These are phyloP conservation scores for Leptinotarsa peninsularis DNA, from an alignment of 2,888 invertebrate genomes.

Conservation along the genomic window DNA sequence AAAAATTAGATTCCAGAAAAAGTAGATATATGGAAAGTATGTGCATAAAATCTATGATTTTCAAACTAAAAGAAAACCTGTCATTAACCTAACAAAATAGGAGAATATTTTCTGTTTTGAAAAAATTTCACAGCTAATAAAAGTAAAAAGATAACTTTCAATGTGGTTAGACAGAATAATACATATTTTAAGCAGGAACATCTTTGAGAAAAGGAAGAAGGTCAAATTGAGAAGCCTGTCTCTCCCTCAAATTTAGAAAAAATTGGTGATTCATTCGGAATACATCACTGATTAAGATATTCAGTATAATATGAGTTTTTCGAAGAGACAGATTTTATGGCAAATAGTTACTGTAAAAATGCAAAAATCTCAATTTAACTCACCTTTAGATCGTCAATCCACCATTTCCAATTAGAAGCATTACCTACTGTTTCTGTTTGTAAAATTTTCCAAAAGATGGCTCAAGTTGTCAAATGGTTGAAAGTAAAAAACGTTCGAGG, in stretches of 20 bases:
- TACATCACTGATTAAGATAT: conserved; percentile 23
- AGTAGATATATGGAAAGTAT: not conserved
- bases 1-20: too few species aligned
- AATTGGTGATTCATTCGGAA: conserved; percentile 24
- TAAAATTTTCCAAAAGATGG: conserved; percentile 27
- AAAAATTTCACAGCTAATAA: not conserved
- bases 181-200: conserved; percentile 28
- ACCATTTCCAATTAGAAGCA: conserved; percentile 40
- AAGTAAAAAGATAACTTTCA: not conserved
- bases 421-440: conserved; percentile 37
- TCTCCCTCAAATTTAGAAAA: conserved; percentile 52
- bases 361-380: conserved; percentile 42
- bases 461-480: not conserved
- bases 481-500: not conserved
- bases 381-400: conserved; percentile 50
- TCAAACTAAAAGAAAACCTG: not conserved
- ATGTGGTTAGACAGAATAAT: not conserved
- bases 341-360: conserved; percentile 27
- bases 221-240: conserved; percentile 49
- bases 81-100: conserved; percentile 22
- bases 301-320: conserved; percentile 30
- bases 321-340: conserved; percentile 21
- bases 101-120: not conserved
- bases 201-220: conserved; percentile 38
- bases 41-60: not conserved